These are phyloP conservation scores for Pantherophis vulpinus DNA, from an alignment of 2,797 vertebrate genomes.

Conservation along the genomic window DNA sequence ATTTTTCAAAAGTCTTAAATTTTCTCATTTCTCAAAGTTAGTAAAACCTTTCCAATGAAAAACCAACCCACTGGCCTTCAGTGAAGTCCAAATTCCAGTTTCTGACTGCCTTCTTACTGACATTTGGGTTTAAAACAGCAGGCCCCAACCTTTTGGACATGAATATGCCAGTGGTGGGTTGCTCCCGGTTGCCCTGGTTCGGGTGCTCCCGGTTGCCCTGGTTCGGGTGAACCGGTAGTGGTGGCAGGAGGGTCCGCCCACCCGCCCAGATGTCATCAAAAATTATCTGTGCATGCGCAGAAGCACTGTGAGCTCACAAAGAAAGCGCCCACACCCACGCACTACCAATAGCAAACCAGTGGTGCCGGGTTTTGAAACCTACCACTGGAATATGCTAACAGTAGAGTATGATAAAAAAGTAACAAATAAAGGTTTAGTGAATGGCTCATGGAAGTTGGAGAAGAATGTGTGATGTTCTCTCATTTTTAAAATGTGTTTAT, in stretches of 20 bases:
- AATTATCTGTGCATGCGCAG: too few species aligned
- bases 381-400: neutral
- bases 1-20: neutral
- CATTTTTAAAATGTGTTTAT: neutral
- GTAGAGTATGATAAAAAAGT: neutral
- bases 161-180: too few species aligned
- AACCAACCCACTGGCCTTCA: neutral
- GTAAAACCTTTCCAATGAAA: neutral
- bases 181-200: too few species aligned
- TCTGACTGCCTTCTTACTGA: neutral
- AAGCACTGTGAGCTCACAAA: too few species aligned
- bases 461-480: neutral
- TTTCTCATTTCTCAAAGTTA: neutral
- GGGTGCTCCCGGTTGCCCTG: too few species aligned
- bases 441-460: neutral
- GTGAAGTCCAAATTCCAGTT: neutral
- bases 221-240: too few species aligned
- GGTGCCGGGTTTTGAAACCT: too few species aligned
- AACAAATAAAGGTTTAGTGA: neutral
- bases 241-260: too few species aligned
- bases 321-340: accelerated
- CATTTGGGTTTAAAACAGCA: neutral
- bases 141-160: too few species aligned
- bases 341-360: too few species aligned
- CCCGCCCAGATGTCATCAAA: too few species aligned